Evolutionary conservation across 2,113 vertebrate genomes (phyloP), one percentile per base, ranked within the genome.

Genomic region (Odocoileus virginianus): DNA sequence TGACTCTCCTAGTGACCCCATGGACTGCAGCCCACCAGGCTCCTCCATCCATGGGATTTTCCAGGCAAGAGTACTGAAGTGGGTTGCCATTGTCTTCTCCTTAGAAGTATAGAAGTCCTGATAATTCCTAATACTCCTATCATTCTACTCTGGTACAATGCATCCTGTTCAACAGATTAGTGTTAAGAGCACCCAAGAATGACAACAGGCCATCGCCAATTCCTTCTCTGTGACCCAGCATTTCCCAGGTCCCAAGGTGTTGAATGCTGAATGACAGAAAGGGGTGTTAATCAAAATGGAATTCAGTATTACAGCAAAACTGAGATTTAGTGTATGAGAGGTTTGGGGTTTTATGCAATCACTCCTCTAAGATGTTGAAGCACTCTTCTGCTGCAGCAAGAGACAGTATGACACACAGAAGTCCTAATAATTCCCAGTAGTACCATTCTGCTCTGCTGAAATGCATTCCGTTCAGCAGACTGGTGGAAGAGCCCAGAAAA

Each of bases 311-410:
- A 7, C 13, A 92, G 21, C 58, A n/a, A 76, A 97, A 87, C 83
- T 33, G 19, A 64, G 93, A 89, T 89, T 96, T 64, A 89, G 54
- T 55, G 82, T 85, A 89, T 61, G 79, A 92, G 21, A 92, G 47
- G 45, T 95, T 74, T 36, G 50, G 36, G 74, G 45, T 64, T 88
- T 94, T 88, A 91, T 11, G 60, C 45, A 81, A 85, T 12, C 43
- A 94, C 58, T 94, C 92, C 40, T 92, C 40, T 61, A 86, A 97
- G 47, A 87, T n/a, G 36, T 47, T 86, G 43, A 76, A 94, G 61
- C 17, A 43, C n/a, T 78, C 55, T 88, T 95, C 58, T 78, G 23
- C 50, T 84, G 5, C 93, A 86, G 33, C 76, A 96, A 64, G 57
- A 89, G 25, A 95, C 21, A 79, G 23, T 89, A 7, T n/a, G 84